Evolutionary conservation across 1,140 invertebrate genomes (phyloP).

Genomic region (Rhagoletis pomonella): DNA sequence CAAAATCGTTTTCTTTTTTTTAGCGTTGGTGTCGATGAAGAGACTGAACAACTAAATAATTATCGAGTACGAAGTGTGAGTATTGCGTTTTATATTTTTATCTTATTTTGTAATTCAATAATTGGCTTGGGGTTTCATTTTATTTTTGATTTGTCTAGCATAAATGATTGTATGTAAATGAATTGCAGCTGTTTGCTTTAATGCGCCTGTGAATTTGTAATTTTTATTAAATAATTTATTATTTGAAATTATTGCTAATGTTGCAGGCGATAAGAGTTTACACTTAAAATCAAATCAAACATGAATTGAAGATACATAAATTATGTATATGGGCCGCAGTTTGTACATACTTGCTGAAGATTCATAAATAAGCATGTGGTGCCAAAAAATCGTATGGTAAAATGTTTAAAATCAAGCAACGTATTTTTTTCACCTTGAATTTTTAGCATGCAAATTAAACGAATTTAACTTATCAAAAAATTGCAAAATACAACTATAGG

Average conservation of each 20-base stretch:
- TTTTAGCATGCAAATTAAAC: background rate
- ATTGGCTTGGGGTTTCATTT: slow-evolving; percentile 30
- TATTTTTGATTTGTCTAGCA: slow-evolving; percentile 28
- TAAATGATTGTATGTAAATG: slow-evolving; percentile 36
- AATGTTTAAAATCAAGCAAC: too few species aligned
- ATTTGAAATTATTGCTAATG: slow-evolving; percentile 15
- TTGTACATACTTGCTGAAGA: background rate
- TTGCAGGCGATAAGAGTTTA: slow-evolving; percentile 33
- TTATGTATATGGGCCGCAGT: background rate
- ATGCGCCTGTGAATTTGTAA: slow-evolving; percentile 28
- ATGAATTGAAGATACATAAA: background rate
- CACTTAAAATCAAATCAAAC: background rate
- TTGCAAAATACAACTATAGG: too few species aligned
- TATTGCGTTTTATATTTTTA: slow-evolving; percentile 70
- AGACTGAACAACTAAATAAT: slow-evolving; percentile 86
- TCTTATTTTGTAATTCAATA: background rate
- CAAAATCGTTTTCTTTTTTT: slow-evolving; percentile 60
- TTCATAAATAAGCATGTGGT: too few species aligned
- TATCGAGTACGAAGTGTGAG: slow-evolving; percentile 89
- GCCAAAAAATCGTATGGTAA: too few species aligned
- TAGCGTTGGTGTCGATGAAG: slow-evolving; percentile 92
- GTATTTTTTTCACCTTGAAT: background rate
- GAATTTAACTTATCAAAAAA: background rate
- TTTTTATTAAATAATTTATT: slow-evolving; percentile 31
- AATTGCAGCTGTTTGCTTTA: slow-evolving; percentile 39